Conservation (phyloP, 2,888 invertebrate genomes). For the Anticlea derivata region DNA sequence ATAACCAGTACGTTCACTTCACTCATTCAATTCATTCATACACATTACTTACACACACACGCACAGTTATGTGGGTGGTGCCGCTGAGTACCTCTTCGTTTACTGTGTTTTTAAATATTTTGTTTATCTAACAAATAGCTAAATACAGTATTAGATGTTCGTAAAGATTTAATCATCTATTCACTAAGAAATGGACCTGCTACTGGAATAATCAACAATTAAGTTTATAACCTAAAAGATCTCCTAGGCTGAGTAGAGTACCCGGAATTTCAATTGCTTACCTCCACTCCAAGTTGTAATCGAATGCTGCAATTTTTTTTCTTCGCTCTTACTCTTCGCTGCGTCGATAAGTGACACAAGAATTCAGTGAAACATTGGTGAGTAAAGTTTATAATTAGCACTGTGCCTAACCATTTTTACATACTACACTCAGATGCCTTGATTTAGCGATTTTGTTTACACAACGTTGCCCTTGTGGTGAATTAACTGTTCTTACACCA, state of each 20-base stretch:
- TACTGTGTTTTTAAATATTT: conserved; percentile 31
- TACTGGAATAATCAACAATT: conserved; percentile 38
- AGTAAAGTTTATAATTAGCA: conserved; percentile 25
- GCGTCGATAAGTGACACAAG: conserved; percentile 25
- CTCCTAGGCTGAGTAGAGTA: conserved; percentile 55
- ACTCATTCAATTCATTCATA: too few species aligned
- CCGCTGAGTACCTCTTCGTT: too few species aligned
- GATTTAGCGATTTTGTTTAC: conserved; percentile 1
- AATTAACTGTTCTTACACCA: too few species aligned
- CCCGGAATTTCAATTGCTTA: conserved; percentile 49
- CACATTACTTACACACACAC: too few species aligned
- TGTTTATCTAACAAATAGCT: too few species aligned
- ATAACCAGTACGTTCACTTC: too few species aligned
- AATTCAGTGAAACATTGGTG: conserved; percentile 29
- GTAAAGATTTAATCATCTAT: conserved; percentile 3
- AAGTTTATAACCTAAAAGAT: conserved; percentile 73
- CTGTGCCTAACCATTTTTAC: conserved; percentile 8
- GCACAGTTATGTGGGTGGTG: conserved; percentile 46
- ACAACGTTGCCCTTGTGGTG: not conserved
- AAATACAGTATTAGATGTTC: not conserved
- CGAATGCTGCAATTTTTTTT: conserved; percentile 28
- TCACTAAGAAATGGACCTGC: not conserved
- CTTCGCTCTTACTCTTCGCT: conserved; percentile 22
- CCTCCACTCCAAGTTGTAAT: conserved; percentile 20
- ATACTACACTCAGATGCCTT: not conserved